phyloP scores from a whole-genome alignment of 2,797 vertebrate genomes.

The Pithecia hirsuta region DNA sequence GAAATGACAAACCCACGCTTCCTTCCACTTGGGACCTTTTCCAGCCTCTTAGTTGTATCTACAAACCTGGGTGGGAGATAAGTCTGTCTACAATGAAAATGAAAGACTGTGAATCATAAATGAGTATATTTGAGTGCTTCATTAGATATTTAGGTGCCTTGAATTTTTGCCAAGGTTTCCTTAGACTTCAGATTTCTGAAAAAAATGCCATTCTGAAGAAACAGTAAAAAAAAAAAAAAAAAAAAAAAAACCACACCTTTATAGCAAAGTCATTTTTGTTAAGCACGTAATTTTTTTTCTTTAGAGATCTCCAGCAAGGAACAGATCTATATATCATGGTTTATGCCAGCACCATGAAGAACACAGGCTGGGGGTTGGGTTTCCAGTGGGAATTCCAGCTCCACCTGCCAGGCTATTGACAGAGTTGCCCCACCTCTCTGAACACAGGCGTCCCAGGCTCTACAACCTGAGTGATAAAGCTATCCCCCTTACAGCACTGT shows the following conservation, averaged over 20 bases:
- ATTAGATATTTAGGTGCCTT: too few relatives aligned
- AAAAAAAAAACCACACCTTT: not conserved
- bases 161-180: not conserved
- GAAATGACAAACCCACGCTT: too few relatives aligned
- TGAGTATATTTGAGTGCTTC: not conserved
- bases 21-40: not conserved
- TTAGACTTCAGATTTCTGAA: not conserved
- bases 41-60: fast-evolving
- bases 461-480: not conserved
- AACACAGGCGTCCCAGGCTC: fast-evolving
- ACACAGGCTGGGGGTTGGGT: too few relatives aligned
- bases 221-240: not conserved
- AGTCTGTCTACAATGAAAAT: fast-evolving
- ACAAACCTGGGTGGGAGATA: fast-evolving
- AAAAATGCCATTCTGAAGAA: not conserved
- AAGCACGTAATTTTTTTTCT: not conserved
- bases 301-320: not conserved
- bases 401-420: fast-evolving
- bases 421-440: not conserved
- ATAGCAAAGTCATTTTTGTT: not conserved
- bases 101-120: not conserved
- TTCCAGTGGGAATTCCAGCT: not conserved
- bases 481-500: fast-evolving
- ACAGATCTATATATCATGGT: fast-evolving
- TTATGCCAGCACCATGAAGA: not conserved